Percentiles rank a stretch among this genome's conserved stretches.
phyloP scores from a whole-genome alignment of 2,888 invertebrate genomes.

The Ormyrus labotus region DNA sequence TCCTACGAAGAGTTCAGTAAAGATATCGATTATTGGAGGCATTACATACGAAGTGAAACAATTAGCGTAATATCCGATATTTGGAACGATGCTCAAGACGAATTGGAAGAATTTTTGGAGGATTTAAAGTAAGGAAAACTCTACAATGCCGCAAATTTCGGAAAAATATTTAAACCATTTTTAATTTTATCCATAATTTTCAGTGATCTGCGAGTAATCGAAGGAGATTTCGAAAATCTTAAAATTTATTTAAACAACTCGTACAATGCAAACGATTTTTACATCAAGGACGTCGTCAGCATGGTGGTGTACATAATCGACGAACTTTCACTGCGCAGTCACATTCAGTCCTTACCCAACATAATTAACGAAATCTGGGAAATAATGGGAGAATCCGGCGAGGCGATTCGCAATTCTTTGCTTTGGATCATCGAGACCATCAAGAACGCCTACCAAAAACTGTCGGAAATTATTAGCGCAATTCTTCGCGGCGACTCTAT shows the following conservation, averaged over 20 bases:
- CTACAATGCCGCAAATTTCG: background rate
- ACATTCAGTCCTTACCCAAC: slow-evolving; percentile 87
- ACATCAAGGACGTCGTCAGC: slow-evolving; percentile 86
- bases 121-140: slow-evolving; percentile 79
- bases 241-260: slow-evolving; percentile 85
- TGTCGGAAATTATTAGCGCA: slow-evolving; percentile 82
- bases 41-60: slow-evolving; percentile 83
- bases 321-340: slow-evolving; percentile 86
- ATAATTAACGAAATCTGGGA: slow-evolving; percentile 90
- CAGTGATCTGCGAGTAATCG: slow-evolving; percentile 79
- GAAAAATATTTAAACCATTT: background rate
- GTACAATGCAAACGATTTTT: slow-evolving; percentile 89
- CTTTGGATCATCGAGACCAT: slow-evolving; percentile 85
- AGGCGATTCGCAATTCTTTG: slow-evolving; percentile 86
- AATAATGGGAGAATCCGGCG: slow-evolving; percentile 90
- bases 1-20: slow-evolving; percentile 76
- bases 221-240: slow-evolving; percentile 84
- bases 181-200: slow-evolving; percentile 36
- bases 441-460: slow-evolving; percentile 83
- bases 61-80: slow-evolving; percentile 82
- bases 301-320: slow-evolving; percentile 84
- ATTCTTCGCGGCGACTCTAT: slow-evolving; percentile 86
- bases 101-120: slow-evolving; percentile 83
- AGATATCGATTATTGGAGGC: slow-evolving; percentile 81
- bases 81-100: slow-evolving; percentile 86